phyloP scores from a whole-genome alignment of 2,113 vertebrate species.

The Corydoras maculifer region DNA sequence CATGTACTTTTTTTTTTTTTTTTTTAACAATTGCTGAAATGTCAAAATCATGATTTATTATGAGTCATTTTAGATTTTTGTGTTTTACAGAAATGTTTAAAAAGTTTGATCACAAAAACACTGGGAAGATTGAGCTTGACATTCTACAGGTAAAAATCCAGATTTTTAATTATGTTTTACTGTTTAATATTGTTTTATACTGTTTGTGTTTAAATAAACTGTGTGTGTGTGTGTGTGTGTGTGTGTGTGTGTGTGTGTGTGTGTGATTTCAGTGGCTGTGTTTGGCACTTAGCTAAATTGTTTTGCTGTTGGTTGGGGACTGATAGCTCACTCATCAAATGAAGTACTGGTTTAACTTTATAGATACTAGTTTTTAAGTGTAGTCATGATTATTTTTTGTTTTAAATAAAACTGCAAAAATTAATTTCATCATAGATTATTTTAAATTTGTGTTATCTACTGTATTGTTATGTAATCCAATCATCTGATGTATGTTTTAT shows the following conservation, averaged over 20 bases:
- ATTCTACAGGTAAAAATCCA: slow-evolving; percentile 49
- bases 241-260: slow-evolving; percentile 1
- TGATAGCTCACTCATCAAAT: too few relatives aligned
- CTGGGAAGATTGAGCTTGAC: slow-evolving; percentile 53
- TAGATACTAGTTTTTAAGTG: too few relatives aligned
- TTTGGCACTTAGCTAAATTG: slow-evolving; percentile 47
- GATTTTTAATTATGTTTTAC: not conserved
- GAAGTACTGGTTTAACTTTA: too few relatives aligned
- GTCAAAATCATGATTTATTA: not conserved
- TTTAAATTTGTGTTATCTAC: too few relatives aligned
- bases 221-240: not conserved
- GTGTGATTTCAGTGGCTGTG: slow-evolving; percentile 53
- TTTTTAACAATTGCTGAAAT: not conserved
- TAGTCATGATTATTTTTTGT: too few relatives aligned
- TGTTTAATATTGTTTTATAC: not conserved
- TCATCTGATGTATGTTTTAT: too few relatives aligned
- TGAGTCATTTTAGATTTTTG: not conserved
- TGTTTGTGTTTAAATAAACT: not conserved
- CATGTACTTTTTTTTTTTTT: not conserved
- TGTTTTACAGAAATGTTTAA: slow-evolving; percentile 52
- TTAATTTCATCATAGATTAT: too few relatives aligned
- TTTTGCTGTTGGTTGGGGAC: too few relatives aligned
- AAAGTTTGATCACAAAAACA: slow-evolving; percentile 49
- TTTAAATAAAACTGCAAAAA: too few relatives aligned
- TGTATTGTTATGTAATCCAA: too few relatives aligned